Evolutionary conservation across 2,888 invertebrate species (phyloP).

Genomic region (Drosophila mulleri): DNA sequence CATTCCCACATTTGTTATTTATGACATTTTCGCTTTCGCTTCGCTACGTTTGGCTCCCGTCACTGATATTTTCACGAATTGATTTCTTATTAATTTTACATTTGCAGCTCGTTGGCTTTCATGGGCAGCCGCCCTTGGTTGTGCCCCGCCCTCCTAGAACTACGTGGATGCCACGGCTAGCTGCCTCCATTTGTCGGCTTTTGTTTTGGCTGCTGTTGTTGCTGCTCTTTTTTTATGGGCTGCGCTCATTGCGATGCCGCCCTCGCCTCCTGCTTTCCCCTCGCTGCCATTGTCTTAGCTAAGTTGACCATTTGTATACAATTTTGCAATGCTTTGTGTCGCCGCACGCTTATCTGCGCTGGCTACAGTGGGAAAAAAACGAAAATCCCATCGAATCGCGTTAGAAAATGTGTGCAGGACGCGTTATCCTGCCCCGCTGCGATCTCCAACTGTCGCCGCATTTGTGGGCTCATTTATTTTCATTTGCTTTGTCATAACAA

Average conservation of each 20-base stretch:
- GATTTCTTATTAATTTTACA: slow-evolving; percentile 80
- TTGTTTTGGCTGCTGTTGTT: slow-evolving; percentile 44
- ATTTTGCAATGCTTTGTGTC: slow-evolving; percentile 61
- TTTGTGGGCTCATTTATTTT: slow-evolving; percentile 80
- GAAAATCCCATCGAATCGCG: background rate
- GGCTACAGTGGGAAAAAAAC: slow-evolving; percentile 22
- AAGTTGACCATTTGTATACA: slow-evolving; percentile 82
- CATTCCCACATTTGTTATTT: slow-evolving; percentile 42
- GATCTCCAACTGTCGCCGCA: slow-evolving; percentile 45
- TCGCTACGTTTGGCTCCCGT: slow-evolving; percentile 29
- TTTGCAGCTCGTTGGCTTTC: slow-evolving; percentile 76
- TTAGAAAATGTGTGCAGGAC: slow-evolving; percentile 43
- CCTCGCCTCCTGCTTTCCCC: slow-evolving; percentile 30
- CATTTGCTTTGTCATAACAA: slow-evolving; percentile 79
- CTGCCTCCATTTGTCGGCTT: slow-evolving; percentile 31
- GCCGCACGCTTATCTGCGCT: slow-evolving; percentile 67
- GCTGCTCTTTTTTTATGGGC: slow-evolving; percentile 56
- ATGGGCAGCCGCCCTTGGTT: slow-evolving; percentile 44
- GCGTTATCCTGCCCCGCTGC: slow-evolving; percentile 35
- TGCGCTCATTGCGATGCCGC: slow-evolving; percentile 60
- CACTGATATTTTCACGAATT: slow-evolving; percentile 59
- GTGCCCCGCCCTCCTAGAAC: slow-evolving; percentile 14
- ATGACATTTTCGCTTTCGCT: slow-evolving; percentile 57
- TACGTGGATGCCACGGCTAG: slow-evolving; percentile 48
- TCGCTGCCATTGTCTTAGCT: slow-evolving; percentile 71